These are phyloP conservation scores for Pampus argenteus DNA, from an alignment of 2,797 vertebrate genomes.

Conservation along the genomic window DNA sequence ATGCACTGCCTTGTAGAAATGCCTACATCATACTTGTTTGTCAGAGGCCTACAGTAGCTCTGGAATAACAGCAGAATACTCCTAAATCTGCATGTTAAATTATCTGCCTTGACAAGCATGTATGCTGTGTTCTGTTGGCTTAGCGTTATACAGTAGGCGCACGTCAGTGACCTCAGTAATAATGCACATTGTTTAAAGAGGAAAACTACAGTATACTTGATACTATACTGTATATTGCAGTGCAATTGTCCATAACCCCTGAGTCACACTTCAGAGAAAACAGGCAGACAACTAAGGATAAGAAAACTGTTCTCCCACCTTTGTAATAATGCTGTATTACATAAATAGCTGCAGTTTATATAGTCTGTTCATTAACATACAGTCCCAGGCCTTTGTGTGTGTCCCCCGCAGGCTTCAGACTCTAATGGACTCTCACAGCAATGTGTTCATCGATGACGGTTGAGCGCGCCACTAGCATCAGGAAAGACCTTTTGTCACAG, in stretches of 20 bases:
- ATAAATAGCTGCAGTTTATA: constrained; percentile 44
- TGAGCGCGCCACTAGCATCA: neutral
- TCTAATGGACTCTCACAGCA: constrained; percentile 32
- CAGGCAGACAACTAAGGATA: constrained; percentile 80
- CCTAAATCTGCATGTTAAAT: constrained; percentile 86
- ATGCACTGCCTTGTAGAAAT: constrained; percentile 85
- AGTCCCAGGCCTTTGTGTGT: constrained; percentile 23
- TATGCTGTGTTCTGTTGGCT: constrained; percentile 91
- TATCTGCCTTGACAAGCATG: constrained; percentile 83
- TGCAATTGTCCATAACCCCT: constrained; percentile 94
- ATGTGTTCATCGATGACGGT: neutral
- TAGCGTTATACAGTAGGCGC: constrained; percentile 85
- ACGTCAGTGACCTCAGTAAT: constrained; percentile 76
- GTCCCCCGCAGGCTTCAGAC: constrained; percentile 44
- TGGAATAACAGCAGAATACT: constrained; percentile 84
- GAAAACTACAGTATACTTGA: constrained; percentile 81
- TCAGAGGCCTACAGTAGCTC: constrained; percentile 78
- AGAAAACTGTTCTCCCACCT: constrained; percentile 59
- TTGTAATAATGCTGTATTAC: constrained; percentile 66
- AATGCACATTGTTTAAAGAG: constrained; percentile 87
- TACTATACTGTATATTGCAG: constrained; percentile 87
- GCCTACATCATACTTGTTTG: constrained; percentile 84
- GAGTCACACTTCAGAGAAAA: constrained; percentile 95
- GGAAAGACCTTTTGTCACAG: constrained; percentile 10
- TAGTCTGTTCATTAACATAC: constrained; percentile 12